These are phyloP conservation scores for Asobara japonica DNA, from an alignment of 1,140 invertebrate genomes.

Conservation along the genomic window DNA sequence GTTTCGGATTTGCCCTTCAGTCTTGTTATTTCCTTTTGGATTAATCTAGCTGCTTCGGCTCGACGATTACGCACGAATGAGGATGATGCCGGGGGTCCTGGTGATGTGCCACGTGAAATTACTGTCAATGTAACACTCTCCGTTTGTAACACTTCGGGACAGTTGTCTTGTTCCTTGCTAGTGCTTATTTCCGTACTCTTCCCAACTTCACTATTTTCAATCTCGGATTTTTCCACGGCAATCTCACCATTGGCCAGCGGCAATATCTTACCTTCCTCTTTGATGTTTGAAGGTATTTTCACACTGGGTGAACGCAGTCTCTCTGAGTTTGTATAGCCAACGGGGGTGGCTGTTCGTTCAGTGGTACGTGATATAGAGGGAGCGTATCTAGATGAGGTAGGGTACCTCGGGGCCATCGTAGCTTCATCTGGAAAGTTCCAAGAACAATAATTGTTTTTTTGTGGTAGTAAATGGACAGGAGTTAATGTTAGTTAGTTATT, in stretches of 20 bases:
- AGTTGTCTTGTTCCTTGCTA: background rate
- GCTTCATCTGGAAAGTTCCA: background rate
- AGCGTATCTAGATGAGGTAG: conserved; percentile 7
- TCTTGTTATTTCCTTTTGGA: conserved; percentile 74
- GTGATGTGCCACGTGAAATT: conserved; percentile 79
- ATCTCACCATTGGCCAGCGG: background rate
- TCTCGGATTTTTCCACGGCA: background rate
- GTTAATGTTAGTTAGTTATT: no score
- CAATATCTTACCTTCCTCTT: conserved; percentile 2
- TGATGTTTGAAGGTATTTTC: background rate
- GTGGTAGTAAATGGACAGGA: background rate
- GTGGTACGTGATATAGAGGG: background rate
- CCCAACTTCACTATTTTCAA: background rate
- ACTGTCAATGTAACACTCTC: conserved; percentile 67
- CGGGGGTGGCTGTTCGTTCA: conserved; percentile 2
- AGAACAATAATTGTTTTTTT: background rate
- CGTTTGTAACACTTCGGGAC: background rate
- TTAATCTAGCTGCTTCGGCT: conserved; percentile 75
- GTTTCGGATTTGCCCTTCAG: conserved; percentile 68
- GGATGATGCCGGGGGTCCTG: conserved; percentile 75
- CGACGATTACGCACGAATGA: conserved; percentile 72
- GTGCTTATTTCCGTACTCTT: background rate
- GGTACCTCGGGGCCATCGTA: conserved; percentile 1
- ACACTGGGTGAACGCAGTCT: conserved; percentile 12
- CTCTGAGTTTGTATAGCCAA: background rate